phyloP scores from a whole-genome alignment of 2,113 vertebrate species.

The Varanus salvator region DNA sequence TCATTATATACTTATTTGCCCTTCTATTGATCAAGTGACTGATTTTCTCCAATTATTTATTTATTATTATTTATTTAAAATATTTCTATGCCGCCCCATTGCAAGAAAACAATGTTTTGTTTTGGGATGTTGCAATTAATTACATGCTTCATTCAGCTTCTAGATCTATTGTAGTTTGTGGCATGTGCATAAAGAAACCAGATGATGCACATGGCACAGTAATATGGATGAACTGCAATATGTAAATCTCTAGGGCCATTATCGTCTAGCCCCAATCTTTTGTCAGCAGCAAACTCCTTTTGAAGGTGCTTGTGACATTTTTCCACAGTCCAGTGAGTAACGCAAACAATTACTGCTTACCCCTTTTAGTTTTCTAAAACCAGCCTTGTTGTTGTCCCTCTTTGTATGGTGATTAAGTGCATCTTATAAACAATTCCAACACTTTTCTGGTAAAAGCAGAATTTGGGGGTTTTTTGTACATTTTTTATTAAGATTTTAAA shows the following conservation, averaged over 20 bases:
- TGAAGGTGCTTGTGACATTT: conserved; percentile 47
- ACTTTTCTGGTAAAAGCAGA: conserved; percentile 46
- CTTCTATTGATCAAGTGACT: conserved; percentile 23
- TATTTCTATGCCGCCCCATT: too few relatives aligned
- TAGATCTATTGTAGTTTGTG: conserved; percentile 43
- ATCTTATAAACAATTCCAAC: conserved; percentile 38
- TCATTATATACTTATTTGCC: neutral
- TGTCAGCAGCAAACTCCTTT: conserved; percentile 31
- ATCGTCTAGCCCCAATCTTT: conserved; percentile 39
- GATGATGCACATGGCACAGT: conserved; percentile 43
- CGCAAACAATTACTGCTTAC: conserved; percentile 37
- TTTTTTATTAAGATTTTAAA: too few relatives aligned
- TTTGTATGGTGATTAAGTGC: conserved; percentile 54
- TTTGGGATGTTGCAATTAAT: conserved; percentile 57
- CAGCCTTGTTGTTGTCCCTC: conserved; percentile 46
- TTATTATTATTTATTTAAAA: too few relatives aligned
- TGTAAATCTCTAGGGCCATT: conserved; percentile 53
- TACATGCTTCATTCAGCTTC: conserved; percentile 52
- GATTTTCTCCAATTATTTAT: conserved; percentile 51
- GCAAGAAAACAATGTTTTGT: too few relatives aligned
- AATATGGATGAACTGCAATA: conserved; percentile 44
- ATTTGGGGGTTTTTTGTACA: too few relatives aligned
- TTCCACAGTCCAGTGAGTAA: conserved; percentile 49
- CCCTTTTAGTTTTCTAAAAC: conserved; percentile 60
- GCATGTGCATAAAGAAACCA: conserved; percentile 40